A percentile compares a stretch with the other conserved stretches of the same genome.
phyloP scores from a whole-genome alignment of 2,888 invertebrate genomes.

The Scaptomyza polygonia region DNA sequence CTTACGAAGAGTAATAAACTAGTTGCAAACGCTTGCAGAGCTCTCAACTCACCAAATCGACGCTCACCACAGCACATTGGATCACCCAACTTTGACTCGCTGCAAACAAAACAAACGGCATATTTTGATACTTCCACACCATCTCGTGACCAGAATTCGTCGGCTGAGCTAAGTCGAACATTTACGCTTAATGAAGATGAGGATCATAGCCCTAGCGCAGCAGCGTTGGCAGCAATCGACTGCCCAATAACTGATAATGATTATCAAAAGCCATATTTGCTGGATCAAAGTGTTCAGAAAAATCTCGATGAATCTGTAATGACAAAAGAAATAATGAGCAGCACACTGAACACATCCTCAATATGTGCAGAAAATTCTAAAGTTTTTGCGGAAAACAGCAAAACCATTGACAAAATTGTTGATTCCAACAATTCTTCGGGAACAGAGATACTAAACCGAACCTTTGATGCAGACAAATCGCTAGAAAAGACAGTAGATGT shows the following conservation, averaged over 20 bases:
- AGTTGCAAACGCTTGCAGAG: conserved; percentile 64
- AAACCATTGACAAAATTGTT: not conserved
- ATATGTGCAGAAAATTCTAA: not conserved
- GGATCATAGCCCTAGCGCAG: not conserved
- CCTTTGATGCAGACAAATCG: conserved; percentile 25
- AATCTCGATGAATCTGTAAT: not conserved
- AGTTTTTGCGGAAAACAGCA: not conserved
- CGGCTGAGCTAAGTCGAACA: conserved; percentile 66
- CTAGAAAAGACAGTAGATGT: not conserved
- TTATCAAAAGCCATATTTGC: not conserved
- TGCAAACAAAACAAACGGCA: not conserved
- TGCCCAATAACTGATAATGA: conserved; percentile 9
- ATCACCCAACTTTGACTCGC: conserved; percentile 26
- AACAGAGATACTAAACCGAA: conserved; percentile 17
- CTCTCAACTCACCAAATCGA: conserved; percentile 53
- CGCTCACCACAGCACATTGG: conserved; percentile 31
- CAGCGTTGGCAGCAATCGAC: conserved; percentile 9
- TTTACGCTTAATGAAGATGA: conserved; percentile 59
- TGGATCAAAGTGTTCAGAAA: not conserved
- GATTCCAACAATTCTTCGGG: not conserved
- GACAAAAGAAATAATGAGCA: not conserved
- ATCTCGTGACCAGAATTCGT: conserved; percentile 11
- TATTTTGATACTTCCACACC: conserved; percentile 27
- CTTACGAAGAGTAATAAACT: conserved; percentile 53
- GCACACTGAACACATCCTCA: not conserved